Percentiles rank a stretch among this genome's conserved stretches.
Evolutionary conservation across 2,888 invertebrate species (phyloP).

Genomic region (Baronia brevicornis): DNA sequence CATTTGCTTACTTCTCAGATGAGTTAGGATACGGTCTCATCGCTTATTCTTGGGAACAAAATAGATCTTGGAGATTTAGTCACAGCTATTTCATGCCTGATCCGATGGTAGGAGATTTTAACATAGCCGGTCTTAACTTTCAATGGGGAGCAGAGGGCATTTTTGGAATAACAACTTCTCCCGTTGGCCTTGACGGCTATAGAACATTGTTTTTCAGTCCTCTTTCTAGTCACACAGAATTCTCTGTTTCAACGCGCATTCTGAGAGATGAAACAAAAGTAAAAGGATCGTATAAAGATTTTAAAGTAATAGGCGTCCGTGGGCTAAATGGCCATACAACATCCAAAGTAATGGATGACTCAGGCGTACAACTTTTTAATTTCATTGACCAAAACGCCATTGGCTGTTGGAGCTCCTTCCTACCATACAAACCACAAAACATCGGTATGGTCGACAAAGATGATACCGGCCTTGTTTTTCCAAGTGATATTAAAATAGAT

Average conservation of each 20-base stretch:
- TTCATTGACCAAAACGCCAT: constrained; percentile 88
- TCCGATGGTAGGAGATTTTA: constrained; percentile 85
- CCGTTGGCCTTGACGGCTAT: constrained; percentile 79
- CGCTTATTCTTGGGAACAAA: constrained; percentile 84
- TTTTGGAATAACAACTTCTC: constrained; percentile 85
- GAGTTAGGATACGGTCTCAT: constrained; percentile 89
- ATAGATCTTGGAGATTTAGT: constrained; percentile 86
- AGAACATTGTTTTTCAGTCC: constrained; percentile 87
- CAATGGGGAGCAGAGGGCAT: constrained; percentile 90
- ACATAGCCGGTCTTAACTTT: constrained; percentile 87
- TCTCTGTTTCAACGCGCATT: constrained; percentile 84
- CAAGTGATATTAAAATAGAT: constrained; percentile 86
- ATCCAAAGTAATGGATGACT: constrained; percentile 82
- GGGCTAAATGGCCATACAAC: constrained; percentile 83
- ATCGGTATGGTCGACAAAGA: constrained; percentile 84
- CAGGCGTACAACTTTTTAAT: constrained; percentile 85
- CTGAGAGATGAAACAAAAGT: constrained; percentile 81
- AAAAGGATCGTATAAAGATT: constrained; percentile 82
- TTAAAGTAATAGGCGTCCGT: constrained; percentile 78
- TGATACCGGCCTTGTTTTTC: constrained; percentile 84
- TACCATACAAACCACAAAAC: constrained; percentile 79
- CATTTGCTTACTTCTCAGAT: constrained; percentile 87
- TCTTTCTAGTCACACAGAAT: constrained; percentile 85
- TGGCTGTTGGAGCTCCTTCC: constrained; percentile 86
- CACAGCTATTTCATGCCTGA: constrained; percentile 89